These are phyloP conservation scores for Automeris io DNA, from an alignment of 2,888 invertebrate genomes.

Conservation along the genomic window DNA sequence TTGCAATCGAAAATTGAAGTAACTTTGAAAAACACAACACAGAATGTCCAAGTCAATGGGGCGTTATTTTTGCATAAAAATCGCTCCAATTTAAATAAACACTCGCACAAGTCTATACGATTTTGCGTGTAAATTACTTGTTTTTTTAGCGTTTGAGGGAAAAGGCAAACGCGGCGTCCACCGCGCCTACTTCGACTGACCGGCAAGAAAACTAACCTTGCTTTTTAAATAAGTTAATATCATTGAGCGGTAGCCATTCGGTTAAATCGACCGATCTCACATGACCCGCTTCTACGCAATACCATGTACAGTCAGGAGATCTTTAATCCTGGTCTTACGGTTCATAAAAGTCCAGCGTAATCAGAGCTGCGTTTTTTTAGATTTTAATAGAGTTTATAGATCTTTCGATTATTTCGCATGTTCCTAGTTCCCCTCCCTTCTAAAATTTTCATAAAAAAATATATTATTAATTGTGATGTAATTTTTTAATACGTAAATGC, in stretches of 20 bases:
- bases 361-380: slow-evolving; percentile 1
- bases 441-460: not conserved
- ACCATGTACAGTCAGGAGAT: not conserved
- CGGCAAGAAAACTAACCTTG: slow-evolving; percentile 30
- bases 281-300: not conserved
- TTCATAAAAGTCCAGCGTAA: not conserved
- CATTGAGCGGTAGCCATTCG: slow-evolving; percentile 17
- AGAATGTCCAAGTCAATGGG: slow-evolving; percentile 31
- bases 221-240: slow-evolving; percentile 31
- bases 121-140: slow-evolving; percentile 43
- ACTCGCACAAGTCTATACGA: slow-evolving; percentile 44
- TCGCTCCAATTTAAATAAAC: slow-evolving; percentile 25
- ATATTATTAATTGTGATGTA: too few species aligned
- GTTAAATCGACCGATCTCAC: slow-evolving; percentile 3
- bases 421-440: not conserved
- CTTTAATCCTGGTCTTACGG: not conserved
- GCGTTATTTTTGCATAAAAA: slow-evolving; percentile 15
- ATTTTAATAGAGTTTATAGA: slow-evolving; percentile 2
- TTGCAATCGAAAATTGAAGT: slow-evolving; percentile 32
- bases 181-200: slow-evolving; percentile 46
- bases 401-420: slow-evolving; percentile 7
- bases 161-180: slow-evolving; percentile 38
- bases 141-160: slow-evolving; percentile 19
- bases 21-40: slow-evolving; percentile 35
- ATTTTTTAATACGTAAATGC: not conserved